Evolutionary conservation across 1,140 invertebrate genomes (phyloP).

Genomic region (Drosophila kanapiae): DNA sequence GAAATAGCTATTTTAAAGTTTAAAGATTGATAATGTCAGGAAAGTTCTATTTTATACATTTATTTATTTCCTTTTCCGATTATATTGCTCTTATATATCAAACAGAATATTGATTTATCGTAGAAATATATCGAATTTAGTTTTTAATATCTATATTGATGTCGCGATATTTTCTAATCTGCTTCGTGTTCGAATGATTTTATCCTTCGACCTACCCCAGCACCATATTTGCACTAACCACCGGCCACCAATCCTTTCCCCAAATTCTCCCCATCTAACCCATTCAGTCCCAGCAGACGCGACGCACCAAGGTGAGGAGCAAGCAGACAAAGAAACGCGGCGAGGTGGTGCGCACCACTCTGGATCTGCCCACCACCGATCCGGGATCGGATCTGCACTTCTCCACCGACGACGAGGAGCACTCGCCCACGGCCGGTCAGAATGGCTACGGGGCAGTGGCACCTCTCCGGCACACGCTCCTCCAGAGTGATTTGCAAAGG

Average conservation of each 20-base stretch:
- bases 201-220: too few relatives aligned
- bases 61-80: too few relatives aligned
- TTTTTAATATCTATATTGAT: too few relatives aligned
- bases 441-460: slow-evolving; percentile 64
- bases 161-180: too few relatives aligned
- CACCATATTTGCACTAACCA: background rate
- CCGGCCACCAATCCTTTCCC: background rate
- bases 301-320: slow-evolving; percentile 59
- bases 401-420: slow-evolving; percentile 86
- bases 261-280: slow-evolving; percentile 17
- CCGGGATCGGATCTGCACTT: slow-evolving; percentile 87
- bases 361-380: slow-evolving; percentile 87
- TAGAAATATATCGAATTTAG: too few relatives aligned
- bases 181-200: too few relatives aligned
- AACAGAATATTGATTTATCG: too few relatives aligned
- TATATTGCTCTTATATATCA: too few relatives aligned
- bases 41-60: too few relatives aligned
- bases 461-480: slow-evolving; percentile 62
- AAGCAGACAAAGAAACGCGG: slow-evolving; percentile 70
- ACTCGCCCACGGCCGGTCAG: slow-evolving; percentile 49
- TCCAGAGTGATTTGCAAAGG: slow-evolving; percentile 78
- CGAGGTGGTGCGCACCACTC: slow-evolving; percentile 77
- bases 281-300: slow-evolving; percentile 44
- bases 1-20: too few relatives aligned
- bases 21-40: too few relatives aligned